These are phyloP conservation scores for Parasteatoda tepidariorum DNA, from an alignment of 1,140 invertebrate species.

Conservation along the genomic window DNA sequence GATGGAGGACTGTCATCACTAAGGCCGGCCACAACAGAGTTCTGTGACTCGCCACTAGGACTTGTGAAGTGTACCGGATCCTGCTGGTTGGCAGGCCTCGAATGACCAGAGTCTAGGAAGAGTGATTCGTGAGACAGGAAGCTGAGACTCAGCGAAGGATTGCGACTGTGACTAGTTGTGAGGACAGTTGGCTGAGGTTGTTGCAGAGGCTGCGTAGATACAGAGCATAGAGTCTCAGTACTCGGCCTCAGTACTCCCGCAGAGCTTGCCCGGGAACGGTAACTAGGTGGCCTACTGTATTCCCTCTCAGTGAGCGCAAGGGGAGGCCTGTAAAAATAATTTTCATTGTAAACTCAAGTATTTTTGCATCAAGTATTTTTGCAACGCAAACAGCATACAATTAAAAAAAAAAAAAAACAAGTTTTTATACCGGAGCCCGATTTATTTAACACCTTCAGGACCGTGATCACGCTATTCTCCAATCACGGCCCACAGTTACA, in stretches of 20 bases:
- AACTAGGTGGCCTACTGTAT: conserved; percentile 74
- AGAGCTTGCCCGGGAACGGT: conserved; percentile 70
- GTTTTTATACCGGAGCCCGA: too few species aligned
- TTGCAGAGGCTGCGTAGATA: conserved; percentile 8
- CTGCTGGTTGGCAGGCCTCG: conserved; percentile 1
- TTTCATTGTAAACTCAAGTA: too few species aligned
- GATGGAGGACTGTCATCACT: conserved; percentile 63
- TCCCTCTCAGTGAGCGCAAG: conserved; percentile 62
- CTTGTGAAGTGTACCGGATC: conserved; percentile 57
- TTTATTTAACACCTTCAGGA: too few species aligned
- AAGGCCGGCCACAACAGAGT: conserved; percentile 61
- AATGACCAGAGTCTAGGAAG: conserved; percentile 55
- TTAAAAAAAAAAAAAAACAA: too few species aligned
- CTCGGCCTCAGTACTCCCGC: conserved; percentile 37
- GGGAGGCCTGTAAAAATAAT: conserved; percentile 61
- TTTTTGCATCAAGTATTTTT: too few species aligned
- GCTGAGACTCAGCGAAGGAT: conserved; percentile 67
- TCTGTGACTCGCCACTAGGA: conserved; percentile 40
- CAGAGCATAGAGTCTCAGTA: conserved; percentile 54
- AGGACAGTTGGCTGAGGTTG: conserved; percentile 28
- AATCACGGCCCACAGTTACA: too few species aligned
- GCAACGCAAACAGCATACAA: too few species aligned
- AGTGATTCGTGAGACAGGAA: conserved; percentile 62
- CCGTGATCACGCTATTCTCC: too few species aligned
- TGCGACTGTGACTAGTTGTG: conserved; percentile 65